Evolutionary conservation across 2,797 vertebrate species (phyloP), one percentile per base, ranked within the genome.

Genomic region (Leptatherina wallacei): DNA sequence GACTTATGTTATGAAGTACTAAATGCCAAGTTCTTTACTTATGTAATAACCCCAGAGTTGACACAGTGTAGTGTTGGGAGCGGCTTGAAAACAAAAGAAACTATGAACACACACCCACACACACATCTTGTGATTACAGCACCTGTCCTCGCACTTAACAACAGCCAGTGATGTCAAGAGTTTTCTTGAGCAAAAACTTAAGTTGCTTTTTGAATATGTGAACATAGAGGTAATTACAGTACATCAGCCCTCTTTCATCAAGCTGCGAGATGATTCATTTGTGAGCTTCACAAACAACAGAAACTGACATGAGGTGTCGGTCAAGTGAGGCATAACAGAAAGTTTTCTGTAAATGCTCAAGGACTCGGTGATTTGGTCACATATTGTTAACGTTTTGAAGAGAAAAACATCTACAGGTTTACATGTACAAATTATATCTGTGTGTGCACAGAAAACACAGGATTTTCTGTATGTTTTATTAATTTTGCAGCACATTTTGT

Each of bases 261-360:
- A 57, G 30, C 30, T 74, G 18, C 2, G 0, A 20, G 38, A 54
- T 27, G 13, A 52, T 52, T 52, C 18, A 16, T 44, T 6, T 44
- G 6, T 44, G 6, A 47, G 44, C 20, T 18, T 47, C 20, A n/a
- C 20, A n/a, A 47, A 47, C 55, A 61, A 51, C 40, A 51, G 1
- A 0, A 58, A 55, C 30, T 2, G 38, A 51, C 12, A 55, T 40
- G 14, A 38, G 29, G n/a, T 30, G 32, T n/a, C n/a, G 47, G 4
- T 11, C 32, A 11, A 33, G 59, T 22, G 33, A 13, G 30, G 24
- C 58, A 59, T 54, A 54, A 49, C 38, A 58, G 8, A 42, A 22
- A 33, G 36, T 47, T 61, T 52, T 42, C 69, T 44, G 61, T 44
- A 68, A 78, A 71, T 58, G 47, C 2, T 35, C 32, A 47, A 20